Base-by-base conservation (phyloP, 2,888 invertebrate genomes). In the Penaeus monodon region DNA sequence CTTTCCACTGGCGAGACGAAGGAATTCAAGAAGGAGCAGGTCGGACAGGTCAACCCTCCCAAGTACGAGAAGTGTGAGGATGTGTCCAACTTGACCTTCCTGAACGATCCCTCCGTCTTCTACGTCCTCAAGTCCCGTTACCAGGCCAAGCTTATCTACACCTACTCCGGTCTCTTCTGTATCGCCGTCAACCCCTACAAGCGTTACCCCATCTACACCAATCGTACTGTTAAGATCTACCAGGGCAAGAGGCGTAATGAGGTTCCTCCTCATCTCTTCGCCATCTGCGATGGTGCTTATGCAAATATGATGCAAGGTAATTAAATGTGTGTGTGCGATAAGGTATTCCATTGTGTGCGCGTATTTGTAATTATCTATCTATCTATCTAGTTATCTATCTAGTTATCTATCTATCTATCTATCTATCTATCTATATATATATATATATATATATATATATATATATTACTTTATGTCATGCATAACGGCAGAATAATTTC, bases 111-210 rank as follows among this genome's bases (percentile, higher is more conserved):
- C 94, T 98, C 98, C 93, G 98, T 98, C 93, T 96, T 99, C 94
- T 96, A 98, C 95, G 98, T 98, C 94, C 96, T 98, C 95, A 97
- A 97, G 94, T 96, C 97, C 94, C 96, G 98, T 95, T 98, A 98
- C 95, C 96, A 96, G 94, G 95, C 95, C 95, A 96, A 98, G 94
- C 96, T 98, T 93, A 98, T 98, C 94, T 98, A 98, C 95, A 90
- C 90, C 66, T 90, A 90, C 66, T 90, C 90, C 68, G 90, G 90
- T 63, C 88, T 90, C 33, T 90, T 90, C 88, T 90, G 90, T 68
- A 89, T 90, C 73, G 90, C 90, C 73, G 85, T 94, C 92, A 94
- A 94, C 92, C 94, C 94, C 33, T 94, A 94, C 93, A 93, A 93
- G 89, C 92, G 94, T 89, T 93, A 94, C 86, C 94, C 94, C 66